Evolutionary conservation across 2,888 invertebrate genomes (phyloP).

Genomic region (Alviniconcha strummeri): DNA sequence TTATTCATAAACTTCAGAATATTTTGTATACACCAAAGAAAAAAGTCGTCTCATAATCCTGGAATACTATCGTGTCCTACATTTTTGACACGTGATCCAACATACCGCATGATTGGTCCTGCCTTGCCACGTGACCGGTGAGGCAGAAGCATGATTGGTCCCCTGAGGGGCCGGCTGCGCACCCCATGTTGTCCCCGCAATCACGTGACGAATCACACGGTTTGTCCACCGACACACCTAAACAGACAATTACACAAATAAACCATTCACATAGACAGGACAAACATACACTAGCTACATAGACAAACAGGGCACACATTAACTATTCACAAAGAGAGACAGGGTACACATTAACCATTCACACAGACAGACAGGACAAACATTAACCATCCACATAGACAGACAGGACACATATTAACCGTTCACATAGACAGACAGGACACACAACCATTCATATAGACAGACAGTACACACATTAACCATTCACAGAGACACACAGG

Average conservation of each 20-base stretch:
- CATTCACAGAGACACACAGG: neutral
- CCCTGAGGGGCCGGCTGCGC: neutral
- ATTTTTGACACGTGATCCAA: neutral
- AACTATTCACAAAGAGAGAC: neutral
- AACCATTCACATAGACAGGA: neutral
- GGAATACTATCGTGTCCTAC: too few species aligned
- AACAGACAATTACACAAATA: neutral
- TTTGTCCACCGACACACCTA: neutral
- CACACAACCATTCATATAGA: neutral
- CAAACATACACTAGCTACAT: neutral
- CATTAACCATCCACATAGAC: too few species aligned
- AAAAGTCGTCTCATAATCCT: too few species aligned
- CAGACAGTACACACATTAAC: neutral
- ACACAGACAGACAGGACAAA: neutral
- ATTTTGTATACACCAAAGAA: too few species aligned
- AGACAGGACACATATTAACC: too few species aligned
- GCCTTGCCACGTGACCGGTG: constrained; percentile 1
- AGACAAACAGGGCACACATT: neutral
- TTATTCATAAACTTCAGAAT: too few species aligned
- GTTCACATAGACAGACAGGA: neutral
- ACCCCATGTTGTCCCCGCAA: constrained; percentile 21
- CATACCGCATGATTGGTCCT: constrained; percentile 16
- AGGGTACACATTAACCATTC: neutral
- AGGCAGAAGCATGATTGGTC: constrained; percentile 14
- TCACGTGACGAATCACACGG: neutral